Percentiles rank a stretch among this genome's conserved stretches.
Evolutionary conservation across 64 coral and sea anemone species (phyloP).

Genomic region (Montipora capricornis): DNA sequence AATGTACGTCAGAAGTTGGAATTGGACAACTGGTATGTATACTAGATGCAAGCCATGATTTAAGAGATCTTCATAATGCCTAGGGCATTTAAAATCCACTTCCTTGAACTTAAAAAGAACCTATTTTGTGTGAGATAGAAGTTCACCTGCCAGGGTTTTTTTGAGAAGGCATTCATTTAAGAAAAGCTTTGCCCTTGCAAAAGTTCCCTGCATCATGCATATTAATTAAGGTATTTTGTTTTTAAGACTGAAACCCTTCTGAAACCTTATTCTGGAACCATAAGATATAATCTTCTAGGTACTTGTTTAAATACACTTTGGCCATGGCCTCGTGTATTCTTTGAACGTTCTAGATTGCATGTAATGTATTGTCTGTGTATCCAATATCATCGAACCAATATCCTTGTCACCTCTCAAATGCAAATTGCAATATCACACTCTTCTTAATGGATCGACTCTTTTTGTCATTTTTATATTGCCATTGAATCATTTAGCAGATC

Average conservation of each 20-base stretch:
- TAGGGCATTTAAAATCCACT: too few species aligned
- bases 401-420: not conserved
- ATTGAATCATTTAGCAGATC: not conserved
- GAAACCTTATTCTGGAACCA: not conserved
- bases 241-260: not conserved
- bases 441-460: not conserved
- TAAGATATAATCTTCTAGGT: not conserved
- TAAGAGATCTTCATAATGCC: not conserved
- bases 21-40: slow-evolving; percentile 26
- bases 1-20: not conserved
- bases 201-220: not conserved
- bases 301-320: not conserved
- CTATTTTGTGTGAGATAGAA: not conserved
- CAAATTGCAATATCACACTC: not conserved
- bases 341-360: slow-evolving; percentile 33
- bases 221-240: not conserved
- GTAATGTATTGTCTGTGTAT: slow-evolving; percentile 1
- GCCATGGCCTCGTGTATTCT: not conserved
- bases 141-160: not conserved
- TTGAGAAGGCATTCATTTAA: not conserved
- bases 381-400: slow-evolving; percentile 26
- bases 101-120: too few species aligned
- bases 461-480: not conserved
- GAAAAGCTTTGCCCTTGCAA: not conserved
- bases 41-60: not conserved